These are phyloP conservation scores for Drosophila funebris DNA, from an alignment of 1,140 invertebrate species.

Conservation along the genomic window DNA sequence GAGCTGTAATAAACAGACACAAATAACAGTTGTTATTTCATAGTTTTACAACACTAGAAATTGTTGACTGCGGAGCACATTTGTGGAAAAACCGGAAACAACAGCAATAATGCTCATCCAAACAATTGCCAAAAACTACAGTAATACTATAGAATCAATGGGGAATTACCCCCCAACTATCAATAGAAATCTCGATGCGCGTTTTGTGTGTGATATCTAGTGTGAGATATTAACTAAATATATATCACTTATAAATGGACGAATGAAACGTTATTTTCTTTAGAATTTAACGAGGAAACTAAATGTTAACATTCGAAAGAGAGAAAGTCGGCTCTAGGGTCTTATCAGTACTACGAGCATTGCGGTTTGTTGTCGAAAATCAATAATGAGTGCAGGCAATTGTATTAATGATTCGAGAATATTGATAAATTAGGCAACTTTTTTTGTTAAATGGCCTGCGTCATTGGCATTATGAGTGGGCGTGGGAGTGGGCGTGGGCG, in stretches of 20 bases:
- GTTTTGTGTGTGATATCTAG: too few species aligned
- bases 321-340: too few species aligned
- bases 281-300: too few species aligned
- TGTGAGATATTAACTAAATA: not conserved
- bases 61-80: too few species aligned
- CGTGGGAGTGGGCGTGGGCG: not conserved
- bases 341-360: too few species aligned
- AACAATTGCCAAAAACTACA: not conserved
- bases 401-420: not conserved
- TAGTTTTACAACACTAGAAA: not conserved
- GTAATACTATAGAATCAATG: not conserved
- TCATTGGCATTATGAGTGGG: slow-evolving; percentile 7
- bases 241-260: too few species aligned
- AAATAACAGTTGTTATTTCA: too few species aligned
- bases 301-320: too few species aligned
- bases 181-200: not conserved
- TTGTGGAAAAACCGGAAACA: too few species aligned
- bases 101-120: not conserved
- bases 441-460: not conserved
- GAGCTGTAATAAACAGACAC: too few species aligned
- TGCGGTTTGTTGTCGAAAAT: not conserved
- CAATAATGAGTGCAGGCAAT: not conserved
- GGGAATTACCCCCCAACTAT: not conserved
- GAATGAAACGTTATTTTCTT: not conserved
- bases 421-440: slow-evolving; percentile 28